Evolutionary conservation across 2,888 invertebrate species (phyloP).

Genomic region (Eilema sororculum): DNA sequence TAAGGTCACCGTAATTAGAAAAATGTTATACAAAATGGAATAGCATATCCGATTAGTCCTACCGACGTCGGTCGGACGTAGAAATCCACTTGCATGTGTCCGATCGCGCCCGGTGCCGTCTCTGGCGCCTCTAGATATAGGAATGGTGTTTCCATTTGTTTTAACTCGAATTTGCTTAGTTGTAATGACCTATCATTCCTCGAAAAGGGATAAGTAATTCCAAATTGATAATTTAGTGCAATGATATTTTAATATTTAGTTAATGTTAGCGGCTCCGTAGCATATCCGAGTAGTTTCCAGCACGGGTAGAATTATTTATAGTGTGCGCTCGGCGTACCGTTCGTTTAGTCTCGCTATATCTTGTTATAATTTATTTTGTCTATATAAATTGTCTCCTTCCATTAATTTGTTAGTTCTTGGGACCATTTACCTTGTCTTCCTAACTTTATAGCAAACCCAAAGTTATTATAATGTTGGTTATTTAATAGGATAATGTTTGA

Average conservation of each 20-base stretch:
- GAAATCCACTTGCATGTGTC: conserved; percentile 23
- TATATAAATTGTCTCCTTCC: conserved; percentile 59
- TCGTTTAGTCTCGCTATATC: conserved; percentile 53
- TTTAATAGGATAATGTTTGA: conserved; percentile 73
- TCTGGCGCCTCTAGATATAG: conserved; percentile 23
- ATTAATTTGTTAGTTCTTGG: conserved; percentile 61
- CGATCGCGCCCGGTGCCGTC: conserved; percentile 21
- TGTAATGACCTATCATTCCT: conserved; percentile 81
- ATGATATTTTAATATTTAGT: conserved; percentile 79
- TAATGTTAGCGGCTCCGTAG: conserved; percentile 55
- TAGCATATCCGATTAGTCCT: conserved; percentile 24
- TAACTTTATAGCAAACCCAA: conserved; percentile 80
- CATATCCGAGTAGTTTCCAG: conserved; percentile 54
- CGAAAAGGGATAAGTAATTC: conserved; percentile 74
- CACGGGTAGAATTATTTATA: conserved; percentile 62
- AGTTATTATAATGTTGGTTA: conserved; percentile 81
- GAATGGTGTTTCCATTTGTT: conserved; percentile 55
- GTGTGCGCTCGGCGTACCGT: conserved; percentile 26
- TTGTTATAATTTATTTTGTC: conserved; percentile 69
- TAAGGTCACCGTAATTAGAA: conserved; percentile 57
- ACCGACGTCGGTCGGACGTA: conserved; percentile 21
- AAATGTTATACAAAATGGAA: conserved; percentile 45
- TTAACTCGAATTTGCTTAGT: conserved; percentile 83
- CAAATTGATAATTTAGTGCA: conserved; percentile 83
- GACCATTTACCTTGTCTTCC: conserved; percentile 83